Conservation (phyloP, 2,888 invertebrate species). For the Phortica okadai region DNA sequence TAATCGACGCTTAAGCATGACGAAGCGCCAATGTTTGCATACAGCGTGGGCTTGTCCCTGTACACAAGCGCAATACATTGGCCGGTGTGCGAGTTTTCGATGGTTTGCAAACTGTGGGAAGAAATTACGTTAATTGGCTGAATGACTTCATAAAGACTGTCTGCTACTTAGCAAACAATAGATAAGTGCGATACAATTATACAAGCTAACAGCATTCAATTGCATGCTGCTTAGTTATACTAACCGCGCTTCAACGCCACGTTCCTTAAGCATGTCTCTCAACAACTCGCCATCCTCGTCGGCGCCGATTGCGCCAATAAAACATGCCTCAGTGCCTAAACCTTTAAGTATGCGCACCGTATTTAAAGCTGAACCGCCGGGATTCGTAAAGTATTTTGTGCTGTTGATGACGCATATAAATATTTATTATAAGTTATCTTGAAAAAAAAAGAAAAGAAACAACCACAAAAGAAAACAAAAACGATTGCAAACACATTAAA, state of each 20-base stretch:
- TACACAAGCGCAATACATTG: conserved; percentile 78
- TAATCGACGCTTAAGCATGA: conserved; percentile 73
- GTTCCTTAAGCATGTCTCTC: conserved; percentile 71
- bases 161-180: conserved; percentile 3
- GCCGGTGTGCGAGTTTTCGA: conserved; percentile 76
- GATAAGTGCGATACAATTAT: neutral
- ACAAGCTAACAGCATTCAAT: neutral
- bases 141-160: neutral
- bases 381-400: conserved; percentile 49
- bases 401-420: conserved; percentile 38
- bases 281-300: conserved; percentile 77
- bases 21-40: conserved; percentile 80
- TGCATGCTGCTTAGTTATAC: neutral
- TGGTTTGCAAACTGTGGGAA: conserved; percentile 62
- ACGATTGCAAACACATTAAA: neutral
- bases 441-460: neutral
- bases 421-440: conserved; percentile 1
- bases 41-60: conserved; percentile 76
- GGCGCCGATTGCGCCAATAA: conserved; percentile 78
- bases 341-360: conserved; percentile 76
- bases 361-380: conserved; percentile 78
- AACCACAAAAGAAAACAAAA: neutral
- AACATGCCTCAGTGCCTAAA: conserved; percentile 75
- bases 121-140: neutral
- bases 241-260: conserved; percentile 76